Evolutionary conservation across 2,113 vertebrate genomes (phyloP), one percentile per base, ranked within the genome.

Genomic region (Lamprotornis superbus): DNA sequence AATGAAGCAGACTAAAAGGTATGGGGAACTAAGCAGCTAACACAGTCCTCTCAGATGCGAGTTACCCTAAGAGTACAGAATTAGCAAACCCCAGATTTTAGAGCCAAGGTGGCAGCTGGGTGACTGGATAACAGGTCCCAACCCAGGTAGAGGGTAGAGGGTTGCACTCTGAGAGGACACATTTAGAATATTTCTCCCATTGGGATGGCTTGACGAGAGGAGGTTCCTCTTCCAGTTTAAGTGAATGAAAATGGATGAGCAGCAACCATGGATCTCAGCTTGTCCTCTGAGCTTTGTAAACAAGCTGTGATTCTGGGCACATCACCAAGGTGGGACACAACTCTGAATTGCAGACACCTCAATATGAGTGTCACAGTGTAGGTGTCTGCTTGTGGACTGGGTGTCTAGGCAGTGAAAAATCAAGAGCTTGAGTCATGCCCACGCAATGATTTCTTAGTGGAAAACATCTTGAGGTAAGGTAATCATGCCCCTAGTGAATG

Each of bases 351-450:
- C 86, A 90, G 91, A 92, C 83, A 75, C 76, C 64, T 90, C 90
- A 75, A 1, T 31, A 35, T 0, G 3, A 92, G 47, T 90, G 83
- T 89, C 3, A 4, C 50, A 50, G 3, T 7, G 76, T 93, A 92
- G 91, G 93, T 93, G 89, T 94, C 91, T 93, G 79, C 63, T 70
- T 81, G 83, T 74, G 92, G 90, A 92, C 79, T 77, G 80, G 27
- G 56, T 96, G 94, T 97, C 94, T 94, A 90, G 93, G 91, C 88
- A 92, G 94, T 93, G 86, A 89, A 95, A 94, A 97, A 93, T 81
- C 80, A 92, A 83, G 86, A 89, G 64, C 60, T 93, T 90, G 68
- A 90, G 68, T 95, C 68, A 55, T 75, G 68, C 94, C 91, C 86
- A 95, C 83, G 33, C 83, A 93, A 33, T 69, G 68, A 67, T 94